phyloP scores from a whole-genome alignment of 2,888 invertebrate species.

The Holacanthella duospinosa region DNA sequence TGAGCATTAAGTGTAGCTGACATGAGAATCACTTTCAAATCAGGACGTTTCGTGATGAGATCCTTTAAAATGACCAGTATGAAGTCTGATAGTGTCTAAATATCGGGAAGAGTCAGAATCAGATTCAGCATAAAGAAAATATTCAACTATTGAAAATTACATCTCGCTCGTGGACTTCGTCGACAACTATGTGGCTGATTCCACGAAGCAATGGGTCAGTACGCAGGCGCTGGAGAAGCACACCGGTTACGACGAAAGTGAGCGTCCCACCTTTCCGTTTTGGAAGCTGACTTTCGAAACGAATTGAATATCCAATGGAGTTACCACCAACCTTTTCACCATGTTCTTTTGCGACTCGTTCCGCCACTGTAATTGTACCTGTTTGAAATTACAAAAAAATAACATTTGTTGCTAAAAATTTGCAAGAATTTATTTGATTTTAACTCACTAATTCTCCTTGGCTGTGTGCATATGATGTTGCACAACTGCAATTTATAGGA shows the following conservation, averaged over 20 bases:
- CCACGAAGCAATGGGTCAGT: slow-evolving; percentile 58
- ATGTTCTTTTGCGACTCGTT: slow-evolving; percentile 76
- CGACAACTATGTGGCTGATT: slow-evolving; percentile 74
- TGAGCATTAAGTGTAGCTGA: slow-evolving; percentile 86
- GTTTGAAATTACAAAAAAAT: no score
- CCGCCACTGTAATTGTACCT: slow-evolving; percentile 79
- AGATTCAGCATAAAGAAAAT: no score
- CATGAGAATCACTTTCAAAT: slow-evolving; percentile 63
- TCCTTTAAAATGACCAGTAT: slow-evolving; percentile 71
- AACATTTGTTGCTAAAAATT: no score
- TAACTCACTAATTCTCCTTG: slow-evolving; percentile 44
- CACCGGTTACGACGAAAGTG: slow-evolving; percentile 79
- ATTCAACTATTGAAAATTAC: no score
- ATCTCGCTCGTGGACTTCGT: slow-evolving; percentile 88
- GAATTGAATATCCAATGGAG: slow-evolving; percentile 72
- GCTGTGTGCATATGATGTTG: slow-evolving; percentile 79
- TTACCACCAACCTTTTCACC: slow-evolving; percentile 57
- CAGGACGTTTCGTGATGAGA: slow-evolving; percentile 41
- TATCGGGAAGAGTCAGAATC: no score
- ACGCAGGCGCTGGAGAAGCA: slow-evolving; percentile 69
- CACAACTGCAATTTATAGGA: no score
- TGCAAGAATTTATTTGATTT: background rate
- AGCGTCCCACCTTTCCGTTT: slow-evolving; percentile 62
- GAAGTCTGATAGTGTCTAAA: slow-evolving; percentile 62
- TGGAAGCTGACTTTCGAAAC: slow-evolving; percentile 54